A percentile compares a stretch with the other conserved stretches of the same genome.
phyloP scores from a whole-genome alignment of 2,888 invertebrate species.

The Eupithecia inturbata region DNA sequence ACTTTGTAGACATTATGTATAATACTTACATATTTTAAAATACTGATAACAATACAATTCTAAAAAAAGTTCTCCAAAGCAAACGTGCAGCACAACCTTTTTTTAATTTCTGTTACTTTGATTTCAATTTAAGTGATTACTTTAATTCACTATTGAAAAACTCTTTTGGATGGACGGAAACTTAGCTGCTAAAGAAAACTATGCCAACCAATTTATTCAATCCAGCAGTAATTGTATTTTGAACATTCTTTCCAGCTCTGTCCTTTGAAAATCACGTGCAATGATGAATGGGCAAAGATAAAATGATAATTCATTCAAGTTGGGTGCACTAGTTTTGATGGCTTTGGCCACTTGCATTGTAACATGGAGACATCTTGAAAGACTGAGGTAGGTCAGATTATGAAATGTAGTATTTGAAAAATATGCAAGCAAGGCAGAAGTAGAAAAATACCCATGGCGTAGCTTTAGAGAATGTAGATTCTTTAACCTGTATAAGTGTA shows the following conservation, averaged over 20 bases:
- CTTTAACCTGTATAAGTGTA: slow-evolving; percentile 74
- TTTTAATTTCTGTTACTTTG: not conserved
- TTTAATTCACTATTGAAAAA: not conserved
- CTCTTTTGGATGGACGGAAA: slow-evolving; percentile 49
- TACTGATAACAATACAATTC: slow-evolving; percentile 40
- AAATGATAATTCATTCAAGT: slow-evolving; percentile 78
- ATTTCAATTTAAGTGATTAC: slow-evolving; percentile 5
- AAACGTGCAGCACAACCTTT: slow-evolving; percentile 19
- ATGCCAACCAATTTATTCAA: slow-evolving; percentile 50
- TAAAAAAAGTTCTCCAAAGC: slow-evolving; percentile 9
- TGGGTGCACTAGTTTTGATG: slow-evolving; percentile 78
- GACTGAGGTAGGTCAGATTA: slow-evolving; percentile 75
- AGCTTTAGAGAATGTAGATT: slow-evolving; percentile 78
- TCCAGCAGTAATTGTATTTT: slow-evolving; percentile 79
- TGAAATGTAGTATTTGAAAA: slow-evolving; percentile 80
- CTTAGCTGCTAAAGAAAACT: slow-evolving; percentile 34
- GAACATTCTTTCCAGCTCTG: slow-evolving; percentile 79
- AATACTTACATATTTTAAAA: slow-evolving; percentile 42
- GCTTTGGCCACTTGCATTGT: slow-evolving; percentile 79
- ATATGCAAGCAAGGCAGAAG: slow-evolving; percentile 76
- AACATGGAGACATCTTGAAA: slow-evolving; percentile 79
- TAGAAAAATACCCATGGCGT: slow-evolving; percentile 82
- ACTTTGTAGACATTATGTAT: slow-evolving; percentile 39
- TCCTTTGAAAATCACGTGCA: slow-evolving; percentile 74
- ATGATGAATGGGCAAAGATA: slow-evolving; percentile 81